Base-by-base conservation (phyloP, 2,888 invertebrate genomes). In the Orthosia incerta region DNA sequence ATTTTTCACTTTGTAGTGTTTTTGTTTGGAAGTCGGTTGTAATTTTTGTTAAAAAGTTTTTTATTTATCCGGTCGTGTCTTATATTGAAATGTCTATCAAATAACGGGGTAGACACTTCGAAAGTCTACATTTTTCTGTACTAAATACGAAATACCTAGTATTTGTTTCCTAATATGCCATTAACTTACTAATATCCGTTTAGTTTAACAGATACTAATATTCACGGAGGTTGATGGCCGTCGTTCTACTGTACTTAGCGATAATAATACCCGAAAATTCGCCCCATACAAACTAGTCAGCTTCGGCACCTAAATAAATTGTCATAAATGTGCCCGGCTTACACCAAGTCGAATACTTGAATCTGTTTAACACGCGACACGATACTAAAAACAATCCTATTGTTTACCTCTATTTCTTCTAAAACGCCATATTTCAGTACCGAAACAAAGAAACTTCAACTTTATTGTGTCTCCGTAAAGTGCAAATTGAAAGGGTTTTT, bases 331-430 rank as follows among this genome's bases (percentile, higher is more conserved):
- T 75, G 57, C 64, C 62, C 69, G 66, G 74, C 71, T 76, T 76
- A 81, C 69, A 75, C 51, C 20, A 53, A 81, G 65, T 74, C 77
- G 73, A 85, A 83, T 81, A 74, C 81, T 83, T 76, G 81, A 84
- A 85, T 82, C 68, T 81, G 60, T 79, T 77, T 82, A 75, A 74
- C 86, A 86, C 77, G 64, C 79, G 70, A 79, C 82, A 76, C 76
- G 63, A 64, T 72, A 74, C 75, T 79, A 84, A 85, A 85, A 85
- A 84, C 84, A 71, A 81, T 83, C 71, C 70, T 75, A 39, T 86
- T 83, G 69, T 79, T 80, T 74, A 68, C 57, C 53, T 65, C 59
- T 60, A 15, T 62, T 71, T 31, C 23, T 56, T 66, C 45, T 7
- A 66, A 79, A 86, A 71, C 56, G n/a, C 12, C 55, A 79, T 66